Base-by-base conservation (phyloP, 2,888 invertebrate species). In the Scaeva pyrastri region DNA sequence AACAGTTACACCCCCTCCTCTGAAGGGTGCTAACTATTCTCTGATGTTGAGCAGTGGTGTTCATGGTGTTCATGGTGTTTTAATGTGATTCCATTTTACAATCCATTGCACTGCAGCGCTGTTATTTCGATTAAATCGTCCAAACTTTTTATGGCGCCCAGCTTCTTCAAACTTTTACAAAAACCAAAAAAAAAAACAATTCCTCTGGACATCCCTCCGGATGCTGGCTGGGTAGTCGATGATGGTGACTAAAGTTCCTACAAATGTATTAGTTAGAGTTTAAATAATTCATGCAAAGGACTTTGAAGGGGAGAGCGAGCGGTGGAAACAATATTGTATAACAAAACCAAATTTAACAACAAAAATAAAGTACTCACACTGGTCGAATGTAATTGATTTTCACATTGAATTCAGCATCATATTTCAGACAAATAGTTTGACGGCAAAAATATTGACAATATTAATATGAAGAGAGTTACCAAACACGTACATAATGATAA, bases 221-320 rank as follows among this genome's bases (percentile, higher is more conserved):
- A 31, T n/a, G 6, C 26, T 31, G 31, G 6, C 5, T 31, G 31
- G 8, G 31, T 5, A 31, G 31, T 31, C 6, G 31, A 31, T 31
- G 31, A 5, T 50, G n/a, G 21, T 52, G 70, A 48, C 45, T 52
- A 79, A 84, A 72, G 71, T 84, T 80, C 41, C 50, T 50, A 36
- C 68, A 48, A 19, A 39, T 12, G 11, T 39, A 83, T 74, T 76
- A 31, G 31, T 74, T 76, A 31, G 31, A 76, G 68, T 85, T 80
- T 76, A 80, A 85, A 85, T 85, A 85, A 85, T 85, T 85, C 80
- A 85, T 80, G 68, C n/a, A 79, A 52, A 43, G 19, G 55, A 58
- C 39, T 64, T 31, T 45, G 6, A 10, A 5, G 43, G 19, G 43
- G 11, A n/a, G n/a, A n/a, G n/a, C n/a, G n/a, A n/a, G n/a, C n/a